Base-by-base conservation (phyloP, 2,888 invertebrate species). In the Noctua comes region DNA sequence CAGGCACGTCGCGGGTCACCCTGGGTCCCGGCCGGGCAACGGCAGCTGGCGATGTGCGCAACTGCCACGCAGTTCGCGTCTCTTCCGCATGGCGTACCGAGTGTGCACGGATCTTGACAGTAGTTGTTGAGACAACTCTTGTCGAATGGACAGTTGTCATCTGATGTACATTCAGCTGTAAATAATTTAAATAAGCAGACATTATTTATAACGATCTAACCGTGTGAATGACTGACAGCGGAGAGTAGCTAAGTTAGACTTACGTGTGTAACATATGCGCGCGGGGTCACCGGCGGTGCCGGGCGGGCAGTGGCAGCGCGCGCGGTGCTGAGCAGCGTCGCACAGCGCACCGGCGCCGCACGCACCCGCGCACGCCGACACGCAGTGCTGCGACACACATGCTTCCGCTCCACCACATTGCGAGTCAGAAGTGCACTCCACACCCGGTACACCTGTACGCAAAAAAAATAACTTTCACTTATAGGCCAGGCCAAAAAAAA, bases 281-380 rank as follows among this genome's bases (percentile, higher is more conserved):
- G 99, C 98, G 54, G 99, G 99, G 94, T 99, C 98, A 82, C 99
- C 99, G 73, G 98, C 98, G 96, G 98, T 98, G 84, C 98, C 98
- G 71, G 98, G 97, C 31, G 98, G 98, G 93, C 99, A 99, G 90
- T 97, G 97, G 94, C 99, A 99, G 36, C 98, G 97, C 8, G 99
- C 98, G 86, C 98, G 98, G 92, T 98, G 99, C 88, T 98, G 97
- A 68, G 97, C 97, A 0, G 98, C 98, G 31, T 98, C 97, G 91
- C 99, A 99, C 85, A 98, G 97, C 0, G 99, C 98, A 83, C 98
- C 98, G 18, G 97, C 95, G 71, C 98, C 99, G 91, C 99, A 99
- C 4, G 98, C 98, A 90, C 98, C 97, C 36, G 98, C 97, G 92
- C 99, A 99, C 1, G 99, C 99, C 91, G 98, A 97, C 92, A 98